Base-by-base conservation (phyloP, 2,888 invertebrate genomes). In the Parelbella ahira region DNA sequence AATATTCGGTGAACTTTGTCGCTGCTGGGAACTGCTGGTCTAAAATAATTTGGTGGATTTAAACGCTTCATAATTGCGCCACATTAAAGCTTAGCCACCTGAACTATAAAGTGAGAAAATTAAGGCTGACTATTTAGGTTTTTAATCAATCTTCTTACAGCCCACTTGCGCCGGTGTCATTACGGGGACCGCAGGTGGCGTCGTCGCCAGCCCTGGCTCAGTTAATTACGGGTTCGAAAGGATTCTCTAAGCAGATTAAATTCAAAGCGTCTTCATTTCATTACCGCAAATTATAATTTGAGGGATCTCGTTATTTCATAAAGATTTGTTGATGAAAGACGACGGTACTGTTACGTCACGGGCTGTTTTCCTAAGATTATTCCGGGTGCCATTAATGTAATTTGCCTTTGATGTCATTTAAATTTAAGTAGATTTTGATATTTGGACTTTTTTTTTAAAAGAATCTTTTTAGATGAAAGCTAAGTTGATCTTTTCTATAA, bases 201-300 rank as follows among this genome's bases (percentile, higher is more conserved):
- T 25, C 32, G 18, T 24, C 29, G 25, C 20, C 23, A 38, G 25
- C 34, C 33, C 21, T 20, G 32, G 21, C 25, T 10, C 15, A 41
- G 36, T 47, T 47, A 44, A 44, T 47, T 44, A 45, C 30, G 15
- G 24, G 23, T 44, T 28, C 37, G 33, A 24, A 41, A 37, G 41
- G 51, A 46, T 53, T 53, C 49, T 51, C 51, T 50, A 47, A 47
- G 49, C 45, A 50, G 51, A 53, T 56, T 50, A 50, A 50, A 46
- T 48, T 46, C 48, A 45, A 52, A 54, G 53, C 46, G 42, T 55
- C 50, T 50, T 48, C 47, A 48, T 54, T 58, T 54, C 51, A 58
- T 60, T 58, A 53, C 49, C 33, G 45, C 44, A 45, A 50, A 55
- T 51, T 47, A 47, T 49, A 53, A 51, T 51, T 49, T 45, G 45